Conservation (phyloP, 1,140 invertebrate species). For the Diploscapter pachys region DNA sequence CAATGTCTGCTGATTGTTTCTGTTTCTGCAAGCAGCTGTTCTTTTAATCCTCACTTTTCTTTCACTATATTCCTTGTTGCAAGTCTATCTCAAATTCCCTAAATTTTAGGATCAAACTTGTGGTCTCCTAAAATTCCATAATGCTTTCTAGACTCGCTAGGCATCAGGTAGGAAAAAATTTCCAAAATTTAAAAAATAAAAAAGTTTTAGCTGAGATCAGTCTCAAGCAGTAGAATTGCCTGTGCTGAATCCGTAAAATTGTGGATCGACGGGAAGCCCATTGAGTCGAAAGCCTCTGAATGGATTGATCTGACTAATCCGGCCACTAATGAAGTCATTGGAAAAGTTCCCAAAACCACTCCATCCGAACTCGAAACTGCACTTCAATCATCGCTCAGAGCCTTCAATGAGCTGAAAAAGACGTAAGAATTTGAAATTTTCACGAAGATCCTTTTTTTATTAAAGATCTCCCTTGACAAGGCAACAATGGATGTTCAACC, state of each 20-base stretch:
- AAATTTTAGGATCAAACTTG: too few relatives aligned
- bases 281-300: slow-evolving; percentile 56
- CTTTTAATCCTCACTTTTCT: too few relatives aligned
- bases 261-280: slow-evolving; percentile 56
- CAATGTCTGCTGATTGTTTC: too few relatives aligned
- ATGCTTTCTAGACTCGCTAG: too few relatives aligned
- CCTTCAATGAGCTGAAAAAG: slow-evolving; percentile 80
- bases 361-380: slow-evolving; percentile 85
- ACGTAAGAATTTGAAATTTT: slow-evolving; percentile 61
- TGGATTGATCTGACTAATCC: slow-evolving; percentile 58
- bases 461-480: slow-evolving; percentile 77
- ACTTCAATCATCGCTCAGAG: slow-evolving; percentile 77
- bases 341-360: slow-evolving; percentile 84
- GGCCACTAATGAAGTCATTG: slow-evolving; percentile 71
- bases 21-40: too few relatives aligned
- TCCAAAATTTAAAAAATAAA: too few relatives aligned
- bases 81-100: too few relatives aligned
- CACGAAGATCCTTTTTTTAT: background rate
- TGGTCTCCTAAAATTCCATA: too few relatives aligned
- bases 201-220: too few relatives aligned
- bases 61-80: too few relatives aligned
- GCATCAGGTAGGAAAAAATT: too few relatives aligned
- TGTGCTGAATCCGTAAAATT: slow-evolving; percentile 46
- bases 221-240: too few relatives aligned
- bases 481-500: slow-evolving; percentile 93